Percentiles rank a stretch among this genome's conserved stretches.
phyloP scores from a whole-genome alignment of 1,140 invertebrate genomes.

The Globodera ellingtonae region DNA sequence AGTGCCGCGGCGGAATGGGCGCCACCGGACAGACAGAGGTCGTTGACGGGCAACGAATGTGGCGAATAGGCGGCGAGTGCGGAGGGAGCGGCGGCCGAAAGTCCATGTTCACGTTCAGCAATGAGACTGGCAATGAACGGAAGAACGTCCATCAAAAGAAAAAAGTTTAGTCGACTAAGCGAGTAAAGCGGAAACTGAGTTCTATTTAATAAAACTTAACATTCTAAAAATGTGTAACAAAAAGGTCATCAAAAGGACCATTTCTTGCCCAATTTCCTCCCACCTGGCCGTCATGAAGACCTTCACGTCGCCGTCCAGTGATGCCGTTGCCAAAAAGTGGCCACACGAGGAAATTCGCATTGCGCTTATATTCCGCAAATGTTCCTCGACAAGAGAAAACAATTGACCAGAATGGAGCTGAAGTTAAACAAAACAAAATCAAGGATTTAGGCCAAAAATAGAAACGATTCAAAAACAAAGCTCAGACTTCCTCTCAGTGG shows the following conservation, averaged over 20 bases:
- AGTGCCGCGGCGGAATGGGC: conserved; percentile 1
- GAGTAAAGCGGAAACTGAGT: too few species aligned
- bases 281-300: conserved; percentile 21
- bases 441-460: too few species aligned
- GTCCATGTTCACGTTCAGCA: not conserved
- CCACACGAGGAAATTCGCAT: conserved; percentile 20
- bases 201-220: too few species aligned
- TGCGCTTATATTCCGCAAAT: conserved; percentile 14
- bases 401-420: conserved; percentile 8
- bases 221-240: too few species aligned
- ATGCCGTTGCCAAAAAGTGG: conserved; percentile 17
- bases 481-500: too few species aligned
- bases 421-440: not conserved
- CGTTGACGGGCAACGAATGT: conserved; percentile 15
- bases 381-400: conserved; percentile 17
- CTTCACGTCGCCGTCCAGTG: conserved; percentile 18
- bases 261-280: too few species aligned
- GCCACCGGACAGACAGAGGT: conserved; percentile 5
- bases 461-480: too few species aligned
- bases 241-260: too few species aligned
- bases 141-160: not conserved
- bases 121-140: not conserved
- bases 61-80: not conserved
- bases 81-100: not conserved
- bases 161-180: not conserved